Percentiles rank a stretch among this genome's conserved stretches.
phyloP scores from a whole-genome alignment of 2,797 vertebrate genomes.

The Garrulus glandarius region DNA sequence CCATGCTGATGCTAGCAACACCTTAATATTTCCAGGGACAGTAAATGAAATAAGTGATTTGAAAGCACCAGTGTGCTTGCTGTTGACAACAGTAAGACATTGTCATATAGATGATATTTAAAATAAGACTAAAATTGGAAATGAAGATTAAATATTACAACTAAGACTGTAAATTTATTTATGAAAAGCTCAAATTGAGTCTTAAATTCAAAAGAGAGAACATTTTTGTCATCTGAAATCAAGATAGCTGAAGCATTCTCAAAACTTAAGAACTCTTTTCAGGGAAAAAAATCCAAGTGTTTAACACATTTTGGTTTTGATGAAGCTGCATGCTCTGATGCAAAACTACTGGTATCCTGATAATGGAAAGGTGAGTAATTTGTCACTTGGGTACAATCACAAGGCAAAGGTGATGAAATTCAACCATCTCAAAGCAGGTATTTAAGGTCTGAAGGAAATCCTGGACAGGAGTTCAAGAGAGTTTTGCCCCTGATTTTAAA shows the following conservation, averaged over 20 bases:
- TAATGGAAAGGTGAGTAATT: neutral
- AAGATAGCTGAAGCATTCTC: neutral
- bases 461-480: neutral
- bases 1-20: neutral
- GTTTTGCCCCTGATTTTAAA: neutral
- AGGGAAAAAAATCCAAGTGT: neutral
- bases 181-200: neutral
- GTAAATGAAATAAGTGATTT: neutral
- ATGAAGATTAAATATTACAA: neutral
- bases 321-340: neutral
- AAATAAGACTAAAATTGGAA: neutral
- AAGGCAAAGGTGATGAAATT: neutral
- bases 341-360: neutral
- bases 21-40: neutral
- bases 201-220: neutral
- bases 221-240: neutral
- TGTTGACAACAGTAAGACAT: neutral
- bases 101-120: neutral
- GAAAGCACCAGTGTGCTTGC: neutral
- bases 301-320: neutral
- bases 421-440: neutral
- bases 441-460: neutral
- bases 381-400: neutral
- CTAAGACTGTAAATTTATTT: neutral
- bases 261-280: neutral